These are phyloP conservation scores for Galerucella pusilla DNA, from an alignment of 2,888 invertebrate species.

Conservation along the genomic window DNA sequence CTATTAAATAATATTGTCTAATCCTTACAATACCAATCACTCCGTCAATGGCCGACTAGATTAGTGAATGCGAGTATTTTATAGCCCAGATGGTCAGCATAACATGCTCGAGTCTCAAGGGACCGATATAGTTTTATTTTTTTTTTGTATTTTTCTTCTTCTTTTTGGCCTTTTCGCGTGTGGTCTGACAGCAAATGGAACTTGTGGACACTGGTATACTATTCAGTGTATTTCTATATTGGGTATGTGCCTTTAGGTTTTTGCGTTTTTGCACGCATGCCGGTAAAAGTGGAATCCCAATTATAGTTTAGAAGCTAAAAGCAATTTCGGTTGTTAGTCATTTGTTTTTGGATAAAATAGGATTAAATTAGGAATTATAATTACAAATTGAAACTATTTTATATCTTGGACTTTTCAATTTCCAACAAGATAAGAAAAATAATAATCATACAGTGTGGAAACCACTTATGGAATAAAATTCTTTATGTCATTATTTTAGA, in stretches of 20 bases:
- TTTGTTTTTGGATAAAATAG: not conserved
- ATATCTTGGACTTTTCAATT: too few relatives aligned
- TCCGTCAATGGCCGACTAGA: conserved; percentile 29
- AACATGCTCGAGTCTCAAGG: conserved; percentile 35
- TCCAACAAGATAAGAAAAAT: too few relatives aligned
- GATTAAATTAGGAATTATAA: too few relatives aligned
- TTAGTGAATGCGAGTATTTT: conserved; percentile 36
- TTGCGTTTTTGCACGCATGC: conserved; percentile 22
- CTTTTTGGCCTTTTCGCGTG: conserved; percentile 38
- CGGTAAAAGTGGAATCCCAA: conserved; percentile 8
- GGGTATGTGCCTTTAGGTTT: conserved; percentile 27
- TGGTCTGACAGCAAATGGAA: conserved; percentile 39
- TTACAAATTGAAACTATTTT: too few relatives aligned
- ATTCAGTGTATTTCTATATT: conserved; percentile 37
- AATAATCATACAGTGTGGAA: too few relatives aligned
- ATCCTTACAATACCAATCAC: not conserved
- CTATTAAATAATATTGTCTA: not conserved
- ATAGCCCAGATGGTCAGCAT: conserved; percentile 42
- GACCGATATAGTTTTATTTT: conserved; percentile 35
- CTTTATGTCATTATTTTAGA: too few relatives aligned
- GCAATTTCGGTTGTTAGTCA: not conserved
- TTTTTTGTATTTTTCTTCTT: conserved; percentile 22
- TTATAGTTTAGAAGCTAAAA: conserved; percentile 14
- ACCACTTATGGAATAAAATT: too few relatives aligned
- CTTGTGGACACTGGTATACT: conserved; percentile 33